Percentiles rank a stretch among this genome's conserved stretches.
Evolutionary conservation across 2,797 vertebrate species (phyloP).

Genomic region (Cirrhinus mrigala): DNA sequence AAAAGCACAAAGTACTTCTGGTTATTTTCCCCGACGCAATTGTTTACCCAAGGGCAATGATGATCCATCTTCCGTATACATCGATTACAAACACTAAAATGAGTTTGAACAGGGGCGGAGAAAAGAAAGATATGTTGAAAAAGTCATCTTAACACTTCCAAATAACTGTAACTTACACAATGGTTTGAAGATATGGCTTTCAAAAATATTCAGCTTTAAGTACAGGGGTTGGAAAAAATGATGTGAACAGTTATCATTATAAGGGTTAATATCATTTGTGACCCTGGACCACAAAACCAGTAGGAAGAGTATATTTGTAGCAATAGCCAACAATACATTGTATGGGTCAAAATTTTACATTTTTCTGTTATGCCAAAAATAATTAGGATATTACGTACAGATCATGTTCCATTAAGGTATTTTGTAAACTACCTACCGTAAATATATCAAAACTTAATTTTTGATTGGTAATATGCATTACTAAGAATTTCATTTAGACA

Average conservation of each 20-base stretch:
- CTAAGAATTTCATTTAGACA: too few species aligned
- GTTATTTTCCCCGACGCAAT: slow-evolving; percentile 98
- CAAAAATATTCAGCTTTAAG: background rate
- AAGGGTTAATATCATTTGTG: background rate
- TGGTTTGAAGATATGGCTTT: background rate
- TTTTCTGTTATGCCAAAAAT: too few species aligned
- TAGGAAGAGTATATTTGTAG: too few species aligned
- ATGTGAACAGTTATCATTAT: background rate
- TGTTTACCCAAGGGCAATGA: slow-evolving; percentile 99
- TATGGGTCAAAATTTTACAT: too few species aligned
- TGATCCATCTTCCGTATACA: slow-evolving; percentile 99
- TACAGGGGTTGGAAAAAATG: background rate
- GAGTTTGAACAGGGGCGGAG: background rate
- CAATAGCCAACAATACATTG: too few species aligned
- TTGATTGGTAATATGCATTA: too few species aligned
- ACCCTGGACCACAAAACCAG: too few species aligned
- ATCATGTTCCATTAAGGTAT: too few species aligned
- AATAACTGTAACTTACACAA: background rate
- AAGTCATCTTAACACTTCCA: background rate
- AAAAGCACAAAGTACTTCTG: slow-evolving; percentile 99
- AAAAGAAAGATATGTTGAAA: background rate
- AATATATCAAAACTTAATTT: too few species aligned
- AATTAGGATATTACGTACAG: too few species aligned
- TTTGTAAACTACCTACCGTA: too few species aligned
- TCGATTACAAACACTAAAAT: slow-evolving; percentile 91